Conservation (phyloP, 2,797 vertebrate genomes). For the Triplophysa bombifrons region DNA sequence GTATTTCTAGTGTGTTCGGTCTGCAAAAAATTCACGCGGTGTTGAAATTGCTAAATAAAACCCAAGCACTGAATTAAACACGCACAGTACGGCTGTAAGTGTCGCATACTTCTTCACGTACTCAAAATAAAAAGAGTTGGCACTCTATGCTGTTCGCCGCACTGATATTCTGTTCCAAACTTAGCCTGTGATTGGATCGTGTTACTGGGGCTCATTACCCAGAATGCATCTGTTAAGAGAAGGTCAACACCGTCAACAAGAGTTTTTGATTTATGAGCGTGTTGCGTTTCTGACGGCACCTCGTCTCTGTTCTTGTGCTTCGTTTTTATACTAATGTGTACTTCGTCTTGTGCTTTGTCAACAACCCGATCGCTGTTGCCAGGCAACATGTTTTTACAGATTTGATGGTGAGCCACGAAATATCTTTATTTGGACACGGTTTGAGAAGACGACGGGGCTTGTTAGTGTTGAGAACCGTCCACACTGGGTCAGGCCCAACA, state of each 20-base stretch:
- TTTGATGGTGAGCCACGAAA: background rate
- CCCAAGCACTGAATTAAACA: background rate
- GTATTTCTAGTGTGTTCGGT: background rate
- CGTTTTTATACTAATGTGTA: background rate
- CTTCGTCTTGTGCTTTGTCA: too few species aligned
- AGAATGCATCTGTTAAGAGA: slow-evolving; percentile 30
- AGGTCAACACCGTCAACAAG: slow-evolving; percentile 39
- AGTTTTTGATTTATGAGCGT: slow-evolving; percentile 25
- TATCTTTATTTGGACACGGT: too few species aligned
- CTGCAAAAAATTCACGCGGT: background rate
- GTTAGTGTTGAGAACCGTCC: background rate
- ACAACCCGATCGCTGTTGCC: slow-evolving; percentile 4
- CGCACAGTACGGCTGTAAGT: background rate
- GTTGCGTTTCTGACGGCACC: background rate
- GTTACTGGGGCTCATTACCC: slow-evolving; percentile 19
- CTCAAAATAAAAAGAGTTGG: background rate
- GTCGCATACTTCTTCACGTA: background rate
- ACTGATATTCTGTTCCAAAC: slow-evolving; percentile 7
- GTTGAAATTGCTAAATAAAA: background rate
- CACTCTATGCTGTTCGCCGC: background rate
- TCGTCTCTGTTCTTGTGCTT: background rate
- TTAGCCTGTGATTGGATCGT: slow-evolving; percentile 1
- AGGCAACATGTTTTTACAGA: background rate
- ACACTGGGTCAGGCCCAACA: slow-evolving; percentile 33
- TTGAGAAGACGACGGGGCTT: too few species aligned